Base-by-base conservation (phyloP, 2,113 vertebrate genomes). In the Tichodroma muraria region DNA sequence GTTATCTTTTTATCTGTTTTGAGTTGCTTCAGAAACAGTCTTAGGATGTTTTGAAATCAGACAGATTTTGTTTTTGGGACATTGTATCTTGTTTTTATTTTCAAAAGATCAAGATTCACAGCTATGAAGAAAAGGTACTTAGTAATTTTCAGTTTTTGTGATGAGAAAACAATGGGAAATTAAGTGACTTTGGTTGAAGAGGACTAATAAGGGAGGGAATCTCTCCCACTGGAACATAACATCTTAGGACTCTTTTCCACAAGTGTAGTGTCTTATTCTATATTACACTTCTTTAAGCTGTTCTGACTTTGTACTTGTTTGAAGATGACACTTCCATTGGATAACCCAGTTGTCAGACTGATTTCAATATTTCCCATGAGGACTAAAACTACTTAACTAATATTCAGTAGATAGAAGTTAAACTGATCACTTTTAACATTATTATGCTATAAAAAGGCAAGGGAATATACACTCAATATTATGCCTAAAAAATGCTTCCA, bases 141-240 rank as follows among this genome's bases (percentile, higher is more conserved):
- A 42, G 20, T 66, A 35, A 47, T 57, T 91, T 88, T 38, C 13
- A 15, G 10, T 18, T 90, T 89, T 57, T 77, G 6, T 57, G 57
- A 45, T 30, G n/a, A 9, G 30, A 18, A 89, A 90, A n/a, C 40
- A 13, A 33, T 49, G 28, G 17, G 25, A 9, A 89, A 42, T 69
- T 16, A 60, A 50, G 22, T 31, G 56, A 92, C 7, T 83, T 80
- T 83, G 12, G 9, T 44, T 70, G 44, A 53, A 82, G 50, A 76
- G 31, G 9, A 56, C 11, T 56, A 61, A n/a, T 11, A 45, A 57
- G 17, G 19, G 16, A 54, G 27, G 24, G 38, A 59, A 44, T 73
- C 3, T 60, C 11, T 71, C 15, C 28, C 52, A 1, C 18, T 31
- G 33, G 52, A 65, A 17, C 0, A 1, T 37, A 47, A 8, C 17